These are phyloP conservation scores for Matsumyia berberina DNA, from an alignment of 2,888 invertebrate genomes.

Conservation along the genomic window DNA sequence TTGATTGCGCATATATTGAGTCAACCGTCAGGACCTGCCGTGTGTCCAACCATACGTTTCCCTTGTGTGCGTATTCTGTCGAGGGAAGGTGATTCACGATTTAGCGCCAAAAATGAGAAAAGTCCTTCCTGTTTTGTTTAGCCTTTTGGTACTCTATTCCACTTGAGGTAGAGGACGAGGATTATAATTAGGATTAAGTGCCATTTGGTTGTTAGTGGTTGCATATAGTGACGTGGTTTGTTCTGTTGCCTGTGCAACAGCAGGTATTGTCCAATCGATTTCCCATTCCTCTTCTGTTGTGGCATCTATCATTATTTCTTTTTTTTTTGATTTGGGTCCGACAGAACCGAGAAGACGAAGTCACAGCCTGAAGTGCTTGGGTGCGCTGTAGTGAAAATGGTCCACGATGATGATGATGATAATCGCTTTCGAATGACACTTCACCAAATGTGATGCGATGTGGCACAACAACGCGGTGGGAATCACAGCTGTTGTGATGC, in stretches of 20 bases:
- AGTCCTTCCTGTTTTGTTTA: slow-evolving; percentile 73
- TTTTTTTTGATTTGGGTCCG: slow-evolving; percentile 70
- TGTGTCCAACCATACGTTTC: slow-evolving; percentile 36
- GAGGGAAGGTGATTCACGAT: slow-evolving; percentile 70
- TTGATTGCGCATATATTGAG: slow-evolving; percentile 76
- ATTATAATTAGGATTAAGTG: slow-evolving; percentile 74
- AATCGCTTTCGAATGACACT: slow-evolving; percentile 75
- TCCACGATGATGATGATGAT: slow-evolving; percentile 68
- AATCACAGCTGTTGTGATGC: slow-evolving; percentile 66
- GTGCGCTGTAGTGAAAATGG: slow-evolving; percentile 55
- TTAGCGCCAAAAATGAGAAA: slow-evolving; percentile 71
- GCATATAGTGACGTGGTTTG: slow-evolving; percentile 25
- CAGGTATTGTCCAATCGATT: slow-evolving; percentile 74
- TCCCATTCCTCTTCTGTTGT: slow-evolving; percentile 38
- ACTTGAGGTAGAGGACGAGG: slow-evolving; percentile 54
- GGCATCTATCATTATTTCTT: slow-evolving; percentile 70
- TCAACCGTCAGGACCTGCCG: slow-evolving; percentile 71
- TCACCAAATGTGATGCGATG: slow-evolving; percentile 66
- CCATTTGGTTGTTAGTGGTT: slow-evolving; percentile 70
- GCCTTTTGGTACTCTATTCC: slow-evolving; percentile 54
- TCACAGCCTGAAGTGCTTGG: slow-evolving; percentile 59
- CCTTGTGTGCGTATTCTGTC: slow-evolving; percentile 22
- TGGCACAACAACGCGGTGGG: slow-evolving; percentile 62
- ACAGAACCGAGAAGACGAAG: slow-evolving; percentile 38
- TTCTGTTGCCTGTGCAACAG: slow-evolving; percentile 39